Evolutionary conservation across 2,888 invertebrate genomes (phyloP).

Genomic region (Trachelus stipa): DNA sequence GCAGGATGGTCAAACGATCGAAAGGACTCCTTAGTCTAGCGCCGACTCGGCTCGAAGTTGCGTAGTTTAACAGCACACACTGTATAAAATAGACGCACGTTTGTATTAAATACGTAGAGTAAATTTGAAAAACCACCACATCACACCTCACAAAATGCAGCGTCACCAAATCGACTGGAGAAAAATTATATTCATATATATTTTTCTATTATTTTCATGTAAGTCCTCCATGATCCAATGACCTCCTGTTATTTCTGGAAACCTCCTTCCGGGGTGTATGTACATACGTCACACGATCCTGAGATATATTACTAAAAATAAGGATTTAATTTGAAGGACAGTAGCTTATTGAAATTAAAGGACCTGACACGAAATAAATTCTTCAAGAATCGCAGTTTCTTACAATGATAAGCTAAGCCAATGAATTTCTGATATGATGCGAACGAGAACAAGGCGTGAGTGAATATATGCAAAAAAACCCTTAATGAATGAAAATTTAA

Average conservation of each 20-base stretch:
- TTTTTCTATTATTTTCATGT: slow-evolving; percentile 64
- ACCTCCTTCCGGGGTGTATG: not conserved
- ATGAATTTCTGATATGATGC: not conserved
- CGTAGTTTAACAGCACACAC: slow-evolving; percentile 64
- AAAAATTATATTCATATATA: slow-evolving; percentile 60
- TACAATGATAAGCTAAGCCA: not conserved
- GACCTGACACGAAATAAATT: not conserved
- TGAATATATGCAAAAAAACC: not conserved
- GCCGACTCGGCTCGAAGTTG: slow-evolving; percentile 64
- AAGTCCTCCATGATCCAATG: slow-evolving; percentile 41
- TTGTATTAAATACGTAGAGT: slow-evolving; percentile 46
- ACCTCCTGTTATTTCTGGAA: not conserved
- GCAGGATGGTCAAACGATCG: slow-evolving; percentile 43
- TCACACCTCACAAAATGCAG: slow-evolving; percentile 39
- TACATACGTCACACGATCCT: not conserved
- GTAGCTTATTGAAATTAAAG: not conserved
- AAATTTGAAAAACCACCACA: slow-evolving; percentile 11
- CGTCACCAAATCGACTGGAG: slow-evolving; percentile 56
- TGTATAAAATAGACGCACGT: slow-evolving; percentile 62
- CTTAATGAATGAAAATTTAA: not conserved
- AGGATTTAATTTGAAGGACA: not conserved
- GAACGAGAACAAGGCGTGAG: not conserved
- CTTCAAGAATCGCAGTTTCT: not conserved
- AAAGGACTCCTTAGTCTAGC: slow-evolving; percentile 58
- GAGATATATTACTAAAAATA: not conserved